phyloP scores from a whole-genome alignment of 2,797 vertebrate species.

The Rhinoraja longicauda region DNA sequence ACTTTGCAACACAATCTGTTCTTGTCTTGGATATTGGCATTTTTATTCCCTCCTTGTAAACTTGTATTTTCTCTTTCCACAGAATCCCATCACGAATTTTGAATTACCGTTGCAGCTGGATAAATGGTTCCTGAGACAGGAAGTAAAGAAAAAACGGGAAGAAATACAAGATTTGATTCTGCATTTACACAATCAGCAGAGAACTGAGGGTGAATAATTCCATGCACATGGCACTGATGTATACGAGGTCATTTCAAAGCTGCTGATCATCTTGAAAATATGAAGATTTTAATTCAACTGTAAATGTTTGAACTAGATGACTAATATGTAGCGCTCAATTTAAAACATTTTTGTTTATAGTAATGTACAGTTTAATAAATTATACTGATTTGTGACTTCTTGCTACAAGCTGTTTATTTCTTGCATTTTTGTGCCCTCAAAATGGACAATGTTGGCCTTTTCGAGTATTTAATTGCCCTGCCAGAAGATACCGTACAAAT shows the following conservation, averaged over 20 bases:
- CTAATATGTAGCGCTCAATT: slow-evolving; percentile 33
- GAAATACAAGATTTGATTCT: slow-evolving; percentile 86
- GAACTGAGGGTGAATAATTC: slow-evolving; percentile 56
- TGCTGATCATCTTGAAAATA: slow-evolving; percentile 52
- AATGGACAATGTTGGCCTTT: neutral
- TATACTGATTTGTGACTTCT: slow-evolving; percentile 23
- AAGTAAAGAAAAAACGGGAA: slow-evolving; percentile 83
- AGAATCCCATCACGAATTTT: slow-evolving; percentile 90
- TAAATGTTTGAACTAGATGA: slow-evolving; percentile 20
- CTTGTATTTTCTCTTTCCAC: slow-evolving; percentile 41
- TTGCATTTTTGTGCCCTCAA: neutral
- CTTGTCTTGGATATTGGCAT: neutral
- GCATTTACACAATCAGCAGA: slow-evolving; percentile 74
- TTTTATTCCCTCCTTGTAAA: slow-evolving; percentile 19
- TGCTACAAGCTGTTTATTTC: neutral
- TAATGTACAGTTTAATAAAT: slow-evolving; percentile 38
- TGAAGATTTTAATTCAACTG: slow-evolving; percentile 18
- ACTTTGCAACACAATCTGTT: neutral
- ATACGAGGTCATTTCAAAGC: slow-evolving; percentile 48
- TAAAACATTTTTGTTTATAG: slow-evolving; percentile 46
- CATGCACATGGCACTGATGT: slow-evolving; percentile 43
- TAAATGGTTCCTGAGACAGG: slow-evolving; percentile 82
- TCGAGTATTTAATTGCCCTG: neutral
- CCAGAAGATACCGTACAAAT: neutral
- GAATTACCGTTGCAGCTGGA: slow-evolving; percentile 77